A percentile compares a stretch with the other conserved stretches of the same genome.
These are phyloP conservation scores for Drosophila mulleri DNA, from an alignment of 2,888 invertebrate genomes.

Conservation along the genomic window DNA sequence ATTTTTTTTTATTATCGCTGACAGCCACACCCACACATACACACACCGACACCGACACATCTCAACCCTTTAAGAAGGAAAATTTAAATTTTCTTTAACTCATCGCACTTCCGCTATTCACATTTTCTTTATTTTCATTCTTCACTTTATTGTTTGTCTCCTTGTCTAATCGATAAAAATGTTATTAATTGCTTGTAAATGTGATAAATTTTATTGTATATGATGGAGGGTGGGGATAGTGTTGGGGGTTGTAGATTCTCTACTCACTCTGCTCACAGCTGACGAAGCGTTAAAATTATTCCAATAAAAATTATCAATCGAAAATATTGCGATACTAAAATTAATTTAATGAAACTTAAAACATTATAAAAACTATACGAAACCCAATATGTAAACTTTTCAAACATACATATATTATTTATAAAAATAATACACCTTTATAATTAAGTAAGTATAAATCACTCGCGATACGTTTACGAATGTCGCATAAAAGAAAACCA, in stretches of 20 bases:
- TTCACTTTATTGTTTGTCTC: conserved; percentile 44
- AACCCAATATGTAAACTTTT: too few species aligned
- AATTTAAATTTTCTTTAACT: conserved; percentile 45
- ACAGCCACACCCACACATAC: conserved; percentile 51
- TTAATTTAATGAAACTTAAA: not conserved
- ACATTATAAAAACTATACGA: too few species aligned
- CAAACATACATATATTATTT: too few species aligned
- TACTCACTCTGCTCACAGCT: conserved; percentile 55
- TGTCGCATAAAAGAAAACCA: not conserved
- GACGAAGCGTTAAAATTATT: conserved; percentile 39
- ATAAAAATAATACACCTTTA: too few species aligned
- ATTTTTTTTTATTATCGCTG: conserved; percentile 62
- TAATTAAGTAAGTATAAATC: not conserved
- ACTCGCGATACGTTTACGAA: not conserved
- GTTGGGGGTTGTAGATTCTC: not conserved
- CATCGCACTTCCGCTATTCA: conserved; percentile 43
- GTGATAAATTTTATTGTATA: conserved; percentile 56
- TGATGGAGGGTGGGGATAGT: not conserved
- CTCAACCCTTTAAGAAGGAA: conserved; percentile 33
- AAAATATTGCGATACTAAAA: not conserved
- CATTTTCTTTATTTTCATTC: conserved; percentile 11
- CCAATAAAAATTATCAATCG: not conserved
- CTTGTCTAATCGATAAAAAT: conserved; percentile 68
- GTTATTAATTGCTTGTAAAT: conserved; percentile 71
- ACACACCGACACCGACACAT: conserved; percentile 4